Evolutionary conservation across 2,113 vertebrate species (phyloP).

Genomic region (Lamprotornis superbus): DNA sequence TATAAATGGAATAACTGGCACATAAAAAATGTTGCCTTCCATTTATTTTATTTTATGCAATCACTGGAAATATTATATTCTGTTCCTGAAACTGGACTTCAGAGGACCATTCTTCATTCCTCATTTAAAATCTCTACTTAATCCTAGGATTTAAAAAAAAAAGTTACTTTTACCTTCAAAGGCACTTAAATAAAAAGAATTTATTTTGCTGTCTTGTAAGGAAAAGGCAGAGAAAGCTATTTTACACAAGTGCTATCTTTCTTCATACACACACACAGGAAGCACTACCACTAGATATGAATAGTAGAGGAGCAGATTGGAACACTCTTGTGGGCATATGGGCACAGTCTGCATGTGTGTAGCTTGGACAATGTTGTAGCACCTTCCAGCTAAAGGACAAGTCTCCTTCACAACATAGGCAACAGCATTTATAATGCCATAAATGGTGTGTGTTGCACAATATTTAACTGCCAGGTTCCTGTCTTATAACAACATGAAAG

Average conservation of each 20-base stretch:
- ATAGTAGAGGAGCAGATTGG: neutral
- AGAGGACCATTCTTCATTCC: neutral
- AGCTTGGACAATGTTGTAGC: neutral
- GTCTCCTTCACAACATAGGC: neutral
- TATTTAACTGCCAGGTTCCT: neutral
- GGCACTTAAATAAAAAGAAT: neutral
- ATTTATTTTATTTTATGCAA: neutral
- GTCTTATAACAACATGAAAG: neutral
- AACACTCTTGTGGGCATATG: neutral
- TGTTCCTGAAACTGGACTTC: neutral
- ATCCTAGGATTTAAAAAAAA: neutral
- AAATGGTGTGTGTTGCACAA: neutral
- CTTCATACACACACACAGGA: neutral
- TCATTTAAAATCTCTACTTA: neutral
- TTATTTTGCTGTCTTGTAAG: neutral
- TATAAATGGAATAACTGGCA: neutral
- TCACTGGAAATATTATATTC: neutral
- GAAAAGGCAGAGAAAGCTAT: neutral
- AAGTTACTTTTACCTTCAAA: neutral
- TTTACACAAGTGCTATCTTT: neutral
- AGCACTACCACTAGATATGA: neutral
- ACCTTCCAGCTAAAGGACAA: neutral
- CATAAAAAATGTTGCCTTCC: neutral
- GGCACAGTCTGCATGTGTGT: neutral
- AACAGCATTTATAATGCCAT: neutral